Evolutionary conservation across 1,140 invertebrate species (phyloP), one percentile per base, ranked within the genome.

Genomic region (Pseudomyrmex cubaensis): DNA sequence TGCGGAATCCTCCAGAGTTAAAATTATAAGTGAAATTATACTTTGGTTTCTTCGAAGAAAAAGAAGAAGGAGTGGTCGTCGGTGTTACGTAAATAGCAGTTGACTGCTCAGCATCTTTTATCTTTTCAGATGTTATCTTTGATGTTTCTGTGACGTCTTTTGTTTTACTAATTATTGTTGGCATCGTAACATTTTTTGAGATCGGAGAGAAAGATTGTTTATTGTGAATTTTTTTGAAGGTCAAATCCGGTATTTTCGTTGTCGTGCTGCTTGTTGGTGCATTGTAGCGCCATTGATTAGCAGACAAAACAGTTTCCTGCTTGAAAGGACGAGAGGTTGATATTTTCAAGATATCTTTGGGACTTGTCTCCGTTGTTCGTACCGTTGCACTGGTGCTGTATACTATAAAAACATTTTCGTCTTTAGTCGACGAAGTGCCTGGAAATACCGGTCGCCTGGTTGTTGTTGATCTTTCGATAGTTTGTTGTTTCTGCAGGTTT

Each of bases 11-110:
- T 8, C 82, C 78, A 9, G 84, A 83, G 3, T 88, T 85, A 9
- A 80, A 12, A 0, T 70, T 75, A 12, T 88, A 90, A 9, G 89
- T 87, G 0, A 89, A 89, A 50, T 74, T 89, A 22, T 83, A 84
- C 17, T 90, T 89, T 13, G 22, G 50, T 20, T 54, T 87, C 54
- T 10, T 63, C 0, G 12, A 69, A 70, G 25, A 57, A 1, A 2
- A n/a, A 17, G 50, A 46, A 25, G 12, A 75, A n/a, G 17, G 22
- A 35, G 61, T 2, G 1, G 89, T 66, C 88, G 90, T 82, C 0
- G 94, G 92, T 1, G 93, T 94, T 0, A 94, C 93, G 15, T 92
- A 94, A 5, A 94, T 69, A 9, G 92, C 74, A 10, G 82, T 22
- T 15, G 89, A 85, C 46, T 69, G 86, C 5, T 90, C 82, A 0